Percentiles rank a stretch among this genome's conserved stretches.
Conservation (phyloP, 1,140 invertebrate species). For the Drosophila nebulosa region DNA sequence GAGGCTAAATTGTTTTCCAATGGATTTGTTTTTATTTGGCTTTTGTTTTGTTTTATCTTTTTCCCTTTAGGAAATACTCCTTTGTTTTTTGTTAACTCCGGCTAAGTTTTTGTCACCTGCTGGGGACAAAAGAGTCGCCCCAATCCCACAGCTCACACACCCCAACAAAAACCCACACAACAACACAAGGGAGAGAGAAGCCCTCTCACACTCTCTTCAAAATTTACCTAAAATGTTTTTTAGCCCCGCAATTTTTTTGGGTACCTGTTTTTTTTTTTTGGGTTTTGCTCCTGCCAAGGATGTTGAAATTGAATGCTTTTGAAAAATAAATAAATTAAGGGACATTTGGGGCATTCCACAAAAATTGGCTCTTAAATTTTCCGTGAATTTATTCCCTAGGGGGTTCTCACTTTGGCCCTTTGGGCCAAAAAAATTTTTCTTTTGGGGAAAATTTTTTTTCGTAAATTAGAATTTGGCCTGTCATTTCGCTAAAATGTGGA, state of each 20-base stretch:
- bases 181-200: too few relatives aligned
- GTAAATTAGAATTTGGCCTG: not conserved
- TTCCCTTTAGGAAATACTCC: not conserved
- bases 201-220: too few relatives aligned
- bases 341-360: not conserved
- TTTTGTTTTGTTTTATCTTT: not conserved
- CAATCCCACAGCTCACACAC: not conserved
- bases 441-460: not conserved
- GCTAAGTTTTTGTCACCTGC: conserved; percentile 27
- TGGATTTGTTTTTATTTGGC: conserved; percentile 28
- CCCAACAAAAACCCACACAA: not conserved
- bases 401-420: not conserved
- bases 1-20: conserved; percentile 22
- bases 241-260: not conserved
- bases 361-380: not conserved
- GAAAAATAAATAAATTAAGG: not conserved
- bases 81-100: not conserved
- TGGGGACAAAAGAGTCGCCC: not conserved
- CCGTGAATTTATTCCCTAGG: too few relatives aligned
- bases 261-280: not conserved
- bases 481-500: not conserved
- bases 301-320: not conserved
- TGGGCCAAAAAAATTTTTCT: not conserved
- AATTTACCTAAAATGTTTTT: not conserved
- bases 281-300: too few relatives aligned